Evolutionary conservation across 1,140 invertebrate genomes (phyloP).

Genomic region (Dufourea novaeangliae): DNA sequence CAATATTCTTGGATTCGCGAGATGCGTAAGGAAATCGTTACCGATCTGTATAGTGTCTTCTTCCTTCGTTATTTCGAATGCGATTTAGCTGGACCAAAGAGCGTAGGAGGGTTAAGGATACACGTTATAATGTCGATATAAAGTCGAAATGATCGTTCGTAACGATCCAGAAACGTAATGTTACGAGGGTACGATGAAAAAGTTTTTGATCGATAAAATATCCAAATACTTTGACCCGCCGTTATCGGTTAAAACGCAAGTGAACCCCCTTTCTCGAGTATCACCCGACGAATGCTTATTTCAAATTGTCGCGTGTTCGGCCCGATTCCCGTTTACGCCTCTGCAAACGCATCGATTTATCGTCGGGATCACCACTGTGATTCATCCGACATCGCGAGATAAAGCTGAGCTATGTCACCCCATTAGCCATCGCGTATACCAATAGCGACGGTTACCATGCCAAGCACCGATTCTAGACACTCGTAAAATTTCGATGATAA

Average conservation of each 20-base stretch:
- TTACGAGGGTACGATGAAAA: no score
- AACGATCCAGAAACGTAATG: no score
- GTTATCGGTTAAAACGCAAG: background rate
- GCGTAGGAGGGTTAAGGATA: no score
- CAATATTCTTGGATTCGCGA: no score
- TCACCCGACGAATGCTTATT: no score
- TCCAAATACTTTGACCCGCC: background rate
- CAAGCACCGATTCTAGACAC: background rate
- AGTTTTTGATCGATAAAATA: constrained; percentile 1
- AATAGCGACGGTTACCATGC: background rate
- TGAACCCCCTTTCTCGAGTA: background rate
- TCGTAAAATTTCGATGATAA: constrained; percentile 41
- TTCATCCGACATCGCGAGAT: constrained; percentile 28
- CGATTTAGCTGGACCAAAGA: no score
- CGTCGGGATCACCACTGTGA: constrained; percentile 29
- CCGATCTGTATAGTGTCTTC: no score
- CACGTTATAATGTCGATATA: no score
- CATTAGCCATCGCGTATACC: constrained; percentile 4
- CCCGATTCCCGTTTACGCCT: background rate
- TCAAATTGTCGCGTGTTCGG: background rate
- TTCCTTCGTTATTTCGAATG: no score
- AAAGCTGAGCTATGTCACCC: constrained; percentile 18
- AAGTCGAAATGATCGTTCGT: no score
- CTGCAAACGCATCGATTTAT: constrained; percentile 30
- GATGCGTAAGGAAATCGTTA: background rate